These are phyloP conservation scores for Bathynomus jamesi DNA, from an alignment of 1,140 invertebrate genomes.

Conservation along the genomic window DNA sequence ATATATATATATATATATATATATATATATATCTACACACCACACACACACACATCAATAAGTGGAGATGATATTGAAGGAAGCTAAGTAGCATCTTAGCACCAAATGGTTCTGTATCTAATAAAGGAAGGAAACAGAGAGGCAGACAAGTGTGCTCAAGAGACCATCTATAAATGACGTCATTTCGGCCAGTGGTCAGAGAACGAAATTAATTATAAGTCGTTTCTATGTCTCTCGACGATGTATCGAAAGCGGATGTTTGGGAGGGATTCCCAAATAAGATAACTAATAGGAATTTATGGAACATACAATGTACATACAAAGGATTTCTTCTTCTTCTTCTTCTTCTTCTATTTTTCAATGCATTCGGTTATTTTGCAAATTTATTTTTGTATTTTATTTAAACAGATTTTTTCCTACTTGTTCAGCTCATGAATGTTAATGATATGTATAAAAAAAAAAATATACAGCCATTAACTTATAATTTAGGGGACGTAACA, in stretches of 20 bases:
- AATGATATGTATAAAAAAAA: too few relatives aligned
- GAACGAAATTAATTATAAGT: background rate
- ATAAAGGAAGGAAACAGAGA: background rate
- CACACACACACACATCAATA: background rate
- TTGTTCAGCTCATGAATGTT: too few relatives aligned
- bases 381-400: too few relatives aligned
- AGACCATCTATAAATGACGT: background rate
- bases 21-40: background rate
- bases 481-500: too few relatives aligned
- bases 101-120: background rate
- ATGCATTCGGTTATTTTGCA: too few relatives aligned
- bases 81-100: too few relatives aligned
- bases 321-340: too few relatives aligned
- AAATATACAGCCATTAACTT: too few relatives aligned
- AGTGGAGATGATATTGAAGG: background rate
- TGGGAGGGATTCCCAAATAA: background rate
- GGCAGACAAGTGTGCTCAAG: background rate
- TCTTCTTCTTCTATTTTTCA: too few relatives aligned
- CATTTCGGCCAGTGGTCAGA: background rate
- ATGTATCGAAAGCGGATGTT: background rate
- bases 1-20: conserved; percentile 1
- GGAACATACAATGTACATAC: background rate
- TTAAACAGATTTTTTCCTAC: too few relatives aligned
- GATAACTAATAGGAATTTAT: background rate
- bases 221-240: background rate